Base-by-base conservation (phyloP, 2,113 vertebrate species). In the Progne subis region DNA sequence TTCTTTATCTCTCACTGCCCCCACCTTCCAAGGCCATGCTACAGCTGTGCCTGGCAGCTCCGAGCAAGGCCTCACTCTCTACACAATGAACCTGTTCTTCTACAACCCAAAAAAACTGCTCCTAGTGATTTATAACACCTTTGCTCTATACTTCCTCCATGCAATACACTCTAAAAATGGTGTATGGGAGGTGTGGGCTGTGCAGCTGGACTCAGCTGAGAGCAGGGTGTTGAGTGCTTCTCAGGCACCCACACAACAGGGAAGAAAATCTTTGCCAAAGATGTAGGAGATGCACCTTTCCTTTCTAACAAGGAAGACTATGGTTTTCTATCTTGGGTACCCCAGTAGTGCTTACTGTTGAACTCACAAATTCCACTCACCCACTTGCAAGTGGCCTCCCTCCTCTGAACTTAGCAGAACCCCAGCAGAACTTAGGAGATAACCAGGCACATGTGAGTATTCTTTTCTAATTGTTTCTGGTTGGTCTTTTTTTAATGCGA, bases 381-480 rank as follows among this genome's bases (percentile, higher is more conserved):
- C 44, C 13, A 13, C 23, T 28, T 44, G 12, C 21, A 65, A 15
- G 29, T 12, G 41, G 39, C 26, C 59, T 53, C 59, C 28, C 55
- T 64, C 65, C 46, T 37, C 37, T 37, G 37, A 37, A n/a, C n/a
- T n/a, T n/a, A n/a, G n/a, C n/a, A 37, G 37, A 37, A 37, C 37
- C 37, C 37, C 37, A 57, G n/a, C 56, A 90, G 34, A 82, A 37
- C 29, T 2, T 32, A 14, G 13, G 8, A 46, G 26, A 29, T 29
- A 15, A 23, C 6, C 21, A 57, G 2, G 16, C 29, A 31, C 1
- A 0, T 20, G 24, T 13, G 29, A 34, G 25, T 11, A 4, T 28
- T 52, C 18, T 28, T 75, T 44, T 43, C 44, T 32, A 15, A 44
- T 25, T 34, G 52, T 29, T 74, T 37, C 8, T 41, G 12, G 12